Evolutionary conservation across 2,888 invertebrate species (phyloP), one percentile per base, ranked within the genome.

Genomic region (Stenolophus ochropezus): DNA sequence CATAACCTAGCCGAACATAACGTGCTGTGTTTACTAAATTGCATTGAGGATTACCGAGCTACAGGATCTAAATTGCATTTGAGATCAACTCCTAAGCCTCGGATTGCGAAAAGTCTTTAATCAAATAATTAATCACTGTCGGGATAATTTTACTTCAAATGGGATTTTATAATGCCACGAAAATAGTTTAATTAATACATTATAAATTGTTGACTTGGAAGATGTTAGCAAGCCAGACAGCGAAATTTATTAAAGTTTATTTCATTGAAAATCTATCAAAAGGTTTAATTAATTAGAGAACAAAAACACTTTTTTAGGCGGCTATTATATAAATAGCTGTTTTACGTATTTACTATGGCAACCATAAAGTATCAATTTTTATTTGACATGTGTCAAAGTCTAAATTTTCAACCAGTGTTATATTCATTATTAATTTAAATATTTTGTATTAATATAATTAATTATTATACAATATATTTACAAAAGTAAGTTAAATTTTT

Each of bases 91-190:
- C 33, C 16, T 69, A 42, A 42, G 69, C 18, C 47, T 8, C 8
- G 47, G 69, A 69, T 47, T 47, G 8, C 33, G 23, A 61, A 69
- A 69, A 69, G 42, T 69, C 69, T 33, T 69, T 69, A 69, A 69
- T 69, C 69, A 69, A 69, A 69, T 69, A 33, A 69, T 69, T 69
- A 69, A 69, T 69, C 69, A 69, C 69, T 69, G 69, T 42, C 69
- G 18, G 4, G 33, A 20, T 33, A 69, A 69, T 69, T 69, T 4
- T 14, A 61, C 25, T 61, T 42, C 8, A 42, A 8, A 42, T 42
- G 33, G 11, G 33, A 42, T 42, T 42, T 42, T 42, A 42, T 6
- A 42, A 42, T 42, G 11, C 1, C 6, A 42, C 11, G 33, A 42
- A 42, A 42, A 42, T 42, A 42, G 33, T 42, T 42, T 42, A 42